phyloP scores from a whole-genome alignment of 2,888 invertebrate species.

The Drosophila borealis region DNA sequence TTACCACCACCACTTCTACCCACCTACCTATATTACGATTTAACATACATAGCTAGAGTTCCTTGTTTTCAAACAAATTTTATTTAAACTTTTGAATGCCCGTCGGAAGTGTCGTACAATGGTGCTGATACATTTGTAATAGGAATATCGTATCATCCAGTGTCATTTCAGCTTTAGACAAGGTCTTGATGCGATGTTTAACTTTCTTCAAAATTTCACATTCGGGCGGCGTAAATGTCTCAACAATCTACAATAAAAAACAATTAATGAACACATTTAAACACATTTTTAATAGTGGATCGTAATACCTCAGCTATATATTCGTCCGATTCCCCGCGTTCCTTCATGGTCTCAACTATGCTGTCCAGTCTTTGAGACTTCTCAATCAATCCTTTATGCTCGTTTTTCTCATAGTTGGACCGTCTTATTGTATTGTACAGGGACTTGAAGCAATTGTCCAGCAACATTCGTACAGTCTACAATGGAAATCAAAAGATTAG shows the following conservation, averaged over 20 bases:
- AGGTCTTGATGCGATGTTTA: conserved; percentile 90
- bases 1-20: neutral
- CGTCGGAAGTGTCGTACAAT: conserved; percentile 80
- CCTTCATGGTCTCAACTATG: conserved; percentile 91
- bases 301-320: conserved; percentile 90
- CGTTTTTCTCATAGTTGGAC: conserved; percentile 87
- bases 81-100: conserved; percentile 68
- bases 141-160: conserved; percentile 93
- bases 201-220: conserved; percentile 90
- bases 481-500: conserved; percentile 51
- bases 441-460: conserved; percentile 90
- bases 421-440: conserved; percentile 89
- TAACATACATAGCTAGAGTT: neutral
- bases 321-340: conserved; percentile 91
- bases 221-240: conserved; percentile 95
- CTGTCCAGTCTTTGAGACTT: conserved; percentile 94
- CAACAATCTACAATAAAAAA: conserved; percentile 85
- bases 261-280: neutral
- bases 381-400: conserved; percentile 92
- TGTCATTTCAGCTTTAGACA: conserved; percentile 91
- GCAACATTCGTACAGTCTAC: conserved; percentile 88
- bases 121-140: conserved; percentile 90
- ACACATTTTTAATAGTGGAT: too few relatives aligned
- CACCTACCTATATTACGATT: neutral
- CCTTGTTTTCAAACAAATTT: conserved; percentile 13